Percentiles rank a stretch among this genome's conserved stretches.
Conservation (phyloP, 1,140 invertebrate species). For the Melitaea cinxia region DNA sequence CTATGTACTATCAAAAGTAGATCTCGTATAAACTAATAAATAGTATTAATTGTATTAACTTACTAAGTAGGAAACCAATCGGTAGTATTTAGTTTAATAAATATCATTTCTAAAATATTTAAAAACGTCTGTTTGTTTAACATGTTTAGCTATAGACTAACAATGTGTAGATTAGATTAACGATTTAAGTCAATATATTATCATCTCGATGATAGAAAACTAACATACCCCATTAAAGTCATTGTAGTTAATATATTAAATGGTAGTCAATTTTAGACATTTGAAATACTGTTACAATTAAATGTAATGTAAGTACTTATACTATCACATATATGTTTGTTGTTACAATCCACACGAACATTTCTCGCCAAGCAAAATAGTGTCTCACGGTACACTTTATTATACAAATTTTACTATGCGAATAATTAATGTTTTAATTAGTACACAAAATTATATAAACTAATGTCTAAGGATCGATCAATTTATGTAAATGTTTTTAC, state of each 20-base stretch:
- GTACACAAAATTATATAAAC: slow-evolving; percentile 58
- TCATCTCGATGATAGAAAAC: slow-evolving; percentile 59
- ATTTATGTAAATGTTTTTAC: slow-evolving; percentile 85
- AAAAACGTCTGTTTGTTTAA: slow-evolving; percentile 80
- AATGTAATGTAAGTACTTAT: slow-evolving; percentile 53
- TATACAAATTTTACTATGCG: too few species aligned
- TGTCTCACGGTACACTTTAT: slow-evolving; percentile 72
- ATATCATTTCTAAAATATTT: slow-evolving; percentile 78
- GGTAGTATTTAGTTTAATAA: slow-evolving; percentile 78
- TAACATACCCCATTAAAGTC: slow-evolving; percentile 70
- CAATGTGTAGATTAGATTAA: slow-evolving; percentile 80
- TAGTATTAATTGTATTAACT: slow-evolving; percentile 80
- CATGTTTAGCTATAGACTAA: slow-evolving; percentile 81
- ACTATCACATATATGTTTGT: slow-evolving; percentile 47
- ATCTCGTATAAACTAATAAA: slow-evolving; percentile 73
- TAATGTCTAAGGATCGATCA: slow-evolving; percentile 77
- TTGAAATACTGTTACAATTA: slow-evolving; percentile 55
- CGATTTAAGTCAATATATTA: slow-evolving; percentile 58
- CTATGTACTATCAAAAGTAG: slow-evolving; percentile 66
- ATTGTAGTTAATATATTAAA: slow-evolving; percentile 54
- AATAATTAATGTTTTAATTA: slow-evolving; percentile 51
- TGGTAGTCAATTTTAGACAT: slow-evolving; percentile 57
- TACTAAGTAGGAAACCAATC: slow-evolving; percentile 64
- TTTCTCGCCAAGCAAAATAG: slow-evolving; percentile 79
- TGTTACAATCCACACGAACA: slow-evolving; percentile 44